Evolutionary conservation across 1,140 invertebrate species (phyloP), one percentile per base, ranked within the genome.

Genomic region (Dinoponera quadriceps): DNA sequence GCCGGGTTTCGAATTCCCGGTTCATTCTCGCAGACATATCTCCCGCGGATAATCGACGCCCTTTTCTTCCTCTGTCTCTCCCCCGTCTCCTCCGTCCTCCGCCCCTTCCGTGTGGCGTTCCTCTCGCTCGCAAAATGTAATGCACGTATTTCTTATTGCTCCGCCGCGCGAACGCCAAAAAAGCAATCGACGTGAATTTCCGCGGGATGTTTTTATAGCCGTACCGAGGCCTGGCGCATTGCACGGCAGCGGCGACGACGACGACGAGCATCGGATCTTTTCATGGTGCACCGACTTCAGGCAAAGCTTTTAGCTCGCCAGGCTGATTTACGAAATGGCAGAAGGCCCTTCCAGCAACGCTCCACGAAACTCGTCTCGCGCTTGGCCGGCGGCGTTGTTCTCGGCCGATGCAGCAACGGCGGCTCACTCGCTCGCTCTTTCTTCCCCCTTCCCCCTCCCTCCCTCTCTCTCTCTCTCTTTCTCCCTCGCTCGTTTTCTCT

Each of bases 281-380:
- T 86, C 83, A 85, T 57, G 85, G 77, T 86, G 83, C 74, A 74
- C 55, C 75, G 77, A 82, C 73, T 80, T 71, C 77, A 51, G 49
- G 71, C 49, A 63, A 69, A 69, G 83, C 85, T 86, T 86, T 86
- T 86, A 86, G 85, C 59, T 80, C 66, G 75, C 71, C 71, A 68
- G 54, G 55, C 85, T 83, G 85, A 87, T 85, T 85, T 85, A 85
- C 84, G 72, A 72, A 87, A 87, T 83, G 84, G 77, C 29, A 66
- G 83, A 85, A 86, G 83, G 60, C 82, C 66, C 65, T 84, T 59
- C 59, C 33, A 80, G 54, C 49, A 38, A 60, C 57, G 68, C 27
- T 78, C 29, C 68, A 60, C 62, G 69, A 82, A 63, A 48, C 82
- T 68, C 49, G 73, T 73, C 65, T 84, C 63, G 82, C 48, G 71